Conservation (phyloP, 2,888 invertebrate species). For the Kryphioiulus occultus region DNA sequence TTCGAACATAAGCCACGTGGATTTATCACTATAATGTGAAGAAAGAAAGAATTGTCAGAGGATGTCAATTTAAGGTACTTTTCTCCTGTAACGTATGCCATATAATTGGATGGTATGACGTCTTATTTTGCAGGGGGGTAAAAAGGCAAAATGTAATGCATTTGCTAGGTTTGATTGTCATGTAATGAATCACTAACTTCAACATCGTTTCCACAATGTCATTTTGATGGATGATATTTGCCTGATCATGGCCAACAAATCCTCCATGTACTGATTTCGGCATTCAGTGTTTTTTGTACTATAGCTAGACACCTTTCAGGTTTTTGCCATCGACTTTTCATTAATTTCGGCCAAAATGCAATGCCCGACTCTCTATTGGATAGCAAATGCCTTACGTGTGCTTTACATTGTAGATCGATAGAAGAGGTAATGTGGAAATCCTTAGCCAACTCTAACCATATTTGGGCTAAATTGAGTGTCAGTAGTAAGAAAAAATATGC, state of each 20-base stretch:
- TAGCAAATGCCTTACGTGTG: background rate
- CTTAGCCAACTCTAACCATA: background rate
- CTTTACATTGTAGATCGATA: background rate
- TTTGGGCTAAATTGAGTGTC: too few species aligned
- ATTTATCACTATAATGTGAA: background rate
- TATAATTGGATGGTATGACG: slow-evolving; percentile 2
- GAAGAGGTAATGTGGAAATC: background rate
- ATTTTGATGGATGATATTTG: slow-evolving; percentile 17
- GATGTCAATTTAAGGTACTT: background rate
- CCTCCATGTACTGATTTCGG: background rate
- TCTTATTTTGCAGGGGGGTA: background rate
- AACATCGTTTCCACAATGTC: background rate
- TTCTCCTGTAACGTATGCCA: slow-evolving; percentile 8
- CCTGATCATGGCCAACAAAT: slow-evolving; percentile 9
- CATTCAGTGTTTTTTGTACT: background rate
- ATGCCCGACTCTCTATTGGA: background rate
- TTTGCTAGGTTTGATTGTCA: background rate
- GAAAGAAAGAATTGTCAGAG: background rate
- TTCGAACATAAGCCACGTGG: background rate
- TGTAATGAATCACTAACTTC: slow-evolving; percentile 23
- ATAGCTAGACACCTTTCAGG: background rate
- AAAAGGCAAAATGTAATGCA: background rate
- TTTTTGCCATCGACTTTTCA: background rate
- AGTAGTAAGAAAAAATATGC: too few species aligned
- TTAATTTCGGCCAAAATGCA: background rate